A percentile compares a stretch with the other conserved stretches of the same genome.
Evolutionary conservation across 2,797 vertebrate genomes (phyloP).

Genomic region (Neomorphus geoffroyi): DNA sequence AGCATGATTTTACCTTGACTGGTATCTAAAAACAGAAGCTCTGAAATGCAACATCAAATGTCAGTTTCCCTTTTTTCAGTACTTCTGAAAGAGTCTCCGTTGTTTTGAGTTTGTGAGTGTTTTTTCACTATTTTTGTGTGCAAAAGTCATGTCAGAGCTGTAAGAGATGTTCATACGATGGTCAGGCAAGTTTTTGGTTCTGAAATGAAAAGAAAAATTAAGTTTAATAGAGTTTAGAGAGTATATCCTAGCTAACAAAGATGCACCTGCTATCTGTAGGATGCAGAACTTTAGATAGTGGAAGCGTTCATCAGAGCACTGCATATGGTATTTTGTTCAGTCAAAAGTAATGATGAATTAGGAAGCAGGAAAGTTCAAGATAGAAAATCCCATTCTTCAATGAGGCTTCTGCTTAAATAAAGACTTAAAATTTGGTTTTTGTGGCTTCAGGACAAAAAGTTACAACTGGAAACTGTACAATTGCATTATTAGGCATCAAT

Average conservation of each 20-base stretch:
- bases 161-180: neutral
- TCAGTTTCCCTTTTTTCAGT: neutral
- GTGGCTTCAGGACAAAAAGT: conserved; percentile 15
- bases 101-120: neutral
- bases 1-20: neutral
- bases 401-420: neutral
- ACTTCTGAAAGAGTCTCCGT: neutral
- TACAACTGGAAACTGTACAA: conserved; percentile 34
- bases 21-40: neutral
- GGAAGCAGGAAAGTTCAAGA: neutral
- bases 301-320: neutral
- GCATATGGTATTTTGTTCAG: neutral
- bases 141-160: neutral
- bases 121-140: neutral
- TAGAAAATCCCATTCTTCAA: neutral
- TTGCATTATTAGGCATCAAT: conserved; percentile 70
- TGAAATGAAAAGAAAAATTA: neutral
- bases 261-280: neutral
- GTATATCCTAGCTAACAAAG: neutral
- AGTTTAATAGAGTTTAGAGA: neutral
- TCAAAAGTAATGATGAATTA: neutral
- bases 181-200: neutral
- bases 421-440: conserved; percentile 9
- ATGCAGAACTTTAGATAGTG: neutral
- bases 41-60: neutral